Evolutionary conservation across 2,888 invertebrate genomes (phyloP).

Genomic region (Brachyptera risi): DNA sequence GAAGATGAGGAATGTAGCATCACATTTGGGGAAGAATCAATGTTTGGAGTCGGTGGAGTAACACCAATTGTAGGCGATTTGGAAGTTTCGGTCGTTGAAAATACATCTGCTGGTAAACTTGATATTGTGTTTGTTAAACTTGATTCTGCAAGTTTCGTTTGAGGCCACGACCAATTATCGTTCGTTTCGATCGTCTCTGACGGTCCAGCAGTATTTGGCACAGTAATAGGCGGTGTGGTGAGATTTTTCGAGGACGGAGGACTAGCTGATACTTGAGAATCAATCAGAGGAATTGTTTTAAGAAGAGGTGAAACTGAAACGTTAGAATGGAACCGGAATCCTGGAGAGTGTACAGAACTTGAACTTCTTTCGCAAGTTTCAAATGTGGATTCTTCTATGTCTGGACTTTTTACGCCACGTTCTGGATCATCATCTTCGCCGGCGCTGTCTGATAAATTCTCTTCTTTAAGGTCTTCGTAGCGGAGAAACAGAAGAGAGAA

Average conservation of each 20-base stretch:
- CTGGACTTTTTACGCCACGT: conserved; percentile 36
- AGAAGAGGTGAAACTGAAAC: too few relatives aligned
- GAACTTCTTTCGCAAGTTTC: background rate
- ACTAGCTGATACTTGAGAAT: too few relatives aligned
- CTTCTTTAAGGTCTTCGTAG: conserved; percentile 56
- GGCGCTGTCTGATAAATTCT: conserved; percentile 46
- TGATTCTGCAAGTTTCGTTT: background rate
- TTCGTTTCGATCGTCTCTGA: background rate
- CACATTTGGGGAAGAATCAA: too few relatives aligned
- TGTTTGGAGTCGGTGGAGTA: background rate
- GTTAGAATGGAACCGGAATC: too few relatives aligned
- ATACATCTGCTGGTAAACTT: background rate
- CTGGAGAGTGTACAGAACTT: too few relatives aligned
- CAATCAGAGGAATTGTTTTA: too few relatives aligned
- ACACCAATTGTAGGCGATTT: background rate
- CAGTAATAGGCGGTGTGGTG: too few relatives aligned
- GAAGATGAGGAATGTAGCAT: too few relatives aligned
- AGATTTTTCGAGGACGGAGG: too few relatives aligned
- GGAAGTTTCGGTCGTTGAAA: background rate
- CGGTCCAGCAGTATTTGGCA: background rate
- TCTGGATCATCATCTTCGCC: conserved; percentile 46
- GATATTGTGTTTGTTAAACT: background rate
- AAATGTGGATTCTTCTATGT: conserved; percentile 43
- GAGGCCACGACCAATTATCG: background rate
- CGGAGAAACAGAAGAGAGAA: conserved; percentile 66